Evolutionary conservation across 2,797 vertebrate genomes (phyloP), one percentile per base, ranked within the genome.

Genomic region (Leucoraja ocellata): DNA sequence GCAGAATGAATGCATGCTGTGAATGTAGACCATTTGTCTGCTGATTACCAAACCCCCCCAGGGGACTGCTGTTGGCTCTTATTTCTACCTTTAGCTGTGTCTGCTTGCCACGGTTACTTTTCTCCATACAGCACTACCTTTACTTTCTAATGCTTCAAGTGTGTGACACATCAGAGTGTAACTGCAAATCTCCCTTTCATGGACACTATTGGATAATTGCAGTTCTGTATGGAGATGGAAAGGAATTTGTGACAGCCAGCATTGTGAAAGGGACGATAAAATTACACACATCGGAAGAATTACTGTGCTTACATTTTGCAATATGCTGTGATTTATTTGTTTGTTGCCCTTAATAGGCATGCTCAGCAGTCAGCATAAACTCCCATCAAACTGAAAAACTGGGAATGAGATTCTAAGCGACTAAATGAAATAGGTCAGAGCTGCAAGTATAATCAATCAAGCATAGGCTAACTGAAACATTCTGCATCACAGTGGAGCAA

Each of bases 51-150:
- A 94, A 95, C 93, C 94, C 94, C 46, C 95, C 95, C 94, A 93
- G 94, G 96, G 96, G 95, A 96, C 94, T 95, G 94, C 94, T 94
- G 95, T 93, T 96, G 95, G 95, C 96, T 96, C 95, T 96, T 95
- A 96, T 95, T 96, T 95, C 96, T 94, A 94, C 94, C 94, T 95
- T 95, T 94, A 94, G 92, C 93, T 91, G 77, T 46, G 61, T 93
- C 88, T 79, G 65, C 74, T 93, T 93, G 88, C 88, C 78, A 68
- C 92, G n/a, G 39, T 16, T 71, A 74, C 36, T 68, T 83, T 76
- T 39, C 90, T 91, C 93, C 80, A 86, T 86, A 71, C 65, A 83
- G 68, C 46, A 90, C 39, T 76, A 74, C 68, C 90, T 39, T 58
- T 76, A 39, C 71, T 71, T 92, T 91, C 88, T 73, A 4, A 73